Percentiles rank a stretch among this genome's conserved stretches.
Evolutionary conservation across 2,797 vertebrate genomes (phyloP).

Genomic region (Melanogrammus aeglefinus): DNA sequence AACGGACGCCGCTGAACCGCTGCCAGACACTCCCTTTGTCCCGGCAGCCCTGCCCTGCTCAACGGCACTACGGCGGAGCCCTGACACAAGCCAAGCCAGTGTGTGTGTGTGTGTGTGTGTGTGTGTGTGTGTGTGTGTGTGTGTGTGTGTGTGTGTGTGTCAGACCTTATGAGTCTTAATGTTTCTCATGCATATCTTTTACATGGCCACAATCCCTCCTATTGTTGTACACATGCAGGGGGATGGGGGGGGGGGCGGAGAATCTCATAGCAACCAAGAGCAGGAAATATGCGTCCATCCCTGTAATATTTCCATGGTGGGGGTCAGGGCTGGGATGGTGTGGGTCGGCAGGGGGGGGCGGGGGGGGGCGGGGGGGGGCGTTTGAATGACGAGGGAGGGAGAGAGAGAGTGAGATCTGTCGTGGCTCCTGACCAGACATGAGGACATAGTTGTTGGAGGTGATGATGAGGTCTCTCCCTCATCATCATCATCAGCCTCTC

Average conservation of each 20-base stretch:
- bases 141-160: neutral
- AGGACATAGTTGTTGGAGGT: neutral
- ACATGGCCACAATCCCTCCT: slow-evolving; percentile 55
- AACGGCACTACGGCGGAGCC: neutral
- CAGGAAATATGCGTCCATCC: slow-evolving; percentile 51
- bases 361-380: slow-evolving; percentile 4
- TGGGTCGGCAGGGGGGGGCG: neutral
- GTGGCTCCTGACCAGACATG: neutral
- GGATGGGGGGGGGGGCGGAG: slow-evolving; percentile 1
- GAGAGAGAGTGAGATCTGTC: neutral
- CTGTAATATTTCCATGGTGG: slow-evolving; percentile 33
- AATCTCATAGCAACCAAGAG: slow-evolving; percentile 45
- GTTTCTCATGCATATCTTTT: slow-evolving; percentile 67
- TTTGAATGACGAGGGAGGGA: slow-evolving; percentile 1
- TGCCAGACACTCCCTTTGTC: slow-evolving; percentile 28
- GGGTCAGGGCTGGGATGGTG: slow-evolving; percentile 7
- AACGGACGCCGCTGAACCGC: slow-evolving; percentile 40
- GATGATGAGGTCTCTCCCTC: neutral
- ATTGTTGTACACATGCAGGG: slow-evolving; percentile 50
- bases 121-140: neutral
- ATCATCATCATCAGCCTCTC: no score
- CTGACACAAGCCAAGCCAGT: slow-evolving; percentile 22
- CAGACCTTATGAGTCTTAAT: slow-evolving; percentile 27
- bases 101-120: neutral
- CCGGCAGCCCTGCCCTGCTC: slow-evolving; percentile 37